phyloP scores from a whole-genome alignment of 2,797 vertebrate species.

The Coilia nasus region DNA sequence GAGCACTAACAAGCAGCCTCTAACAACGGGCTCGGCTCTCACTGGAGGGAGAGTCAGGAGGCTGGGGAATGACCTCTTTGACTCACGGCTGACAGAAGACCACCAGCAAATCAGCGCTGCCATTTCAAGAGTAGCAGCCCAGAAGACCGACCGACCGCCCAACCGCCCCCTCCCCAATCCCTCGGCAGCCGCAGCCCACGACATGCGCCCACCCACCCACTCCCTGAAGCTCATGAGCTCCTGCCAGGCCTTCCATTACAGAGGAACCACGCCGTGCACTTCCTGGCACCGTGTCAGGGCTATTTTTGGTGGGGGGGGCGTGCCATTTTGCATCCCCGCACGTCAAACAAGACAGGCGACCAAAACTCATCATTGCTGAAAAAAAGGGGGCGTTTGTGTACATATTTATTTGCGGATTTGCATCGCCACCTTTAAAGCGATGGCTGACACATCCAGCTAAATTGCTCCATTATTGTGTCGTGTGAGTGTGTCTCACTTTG shows the following conservation, averaged over 20 bases:
- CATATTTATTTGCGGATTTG: neutral
- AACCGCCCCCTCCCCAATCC: too few relatives aligned
- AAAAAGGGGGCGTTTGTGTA: neutral
- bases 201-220: neutral
- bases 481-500: neutral
- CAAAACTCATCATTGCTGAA: neutral
- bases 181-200: neutral
- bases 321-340: neutral
- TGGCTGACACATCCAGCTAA: neutral
- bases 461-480: neutral
- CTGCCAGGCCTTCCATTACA: neutral
- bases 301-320: neutral
- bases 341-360: neutral
- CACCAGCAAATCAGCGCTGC: conserved; percentile 34
- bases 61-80: conserved; percentile 36
- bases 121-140: conserved; percentile 22
- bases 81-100: conserved; percentile 38
- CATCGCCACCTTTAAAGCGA: neutral
- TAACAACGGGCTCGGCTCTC: conserved; percentile 36
- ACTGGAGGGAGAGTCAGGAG: conserved; percentile 21
- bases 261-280: neutral
- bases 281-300: neutral
- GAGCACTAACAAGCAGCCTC: conserved; percentile 44
- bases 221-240: neutral
- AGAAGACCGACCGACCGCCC: neutral